Evolutionary conservation across 1,140 invertebrate species (phyloP), one percentile per base, ranked within the genome.

Genomic region (Subanguina moxae): DNA sequence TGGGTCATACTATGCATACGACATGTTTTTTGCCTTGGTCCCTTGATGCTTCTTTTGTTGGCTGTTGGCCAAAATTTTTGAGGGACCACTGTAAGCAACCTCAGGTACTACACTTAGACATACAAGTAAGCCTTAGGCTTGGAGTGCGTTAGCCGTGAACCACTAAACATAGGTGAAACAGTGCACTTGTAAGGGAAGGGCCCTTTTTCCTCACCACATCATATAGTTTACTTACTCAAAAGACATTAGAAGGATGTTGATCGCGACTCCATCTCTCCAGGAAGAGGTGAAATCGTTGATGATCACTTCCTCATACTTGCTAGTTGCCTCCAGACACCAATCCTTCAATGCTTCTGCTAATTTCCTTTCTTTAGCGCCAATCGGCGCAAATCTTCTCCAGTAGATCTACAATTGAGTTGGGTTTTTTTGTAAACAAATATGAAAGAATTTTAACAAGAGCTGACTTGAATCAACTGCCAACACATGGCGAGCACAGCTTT

Each of bases 241-340:
- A 11, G 67, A 79, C 58, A 82, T 76, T 21, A 80, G 57, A 19
- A 80, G 62, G 28, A 68, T 59, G 65, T 80, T 80, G 30, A 80
- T 74, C 21, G 80, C 78, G 32, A 73, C 73, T 11, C 78, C 78
- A 66, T 80, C 78, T n/a, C 78, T 30, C 66, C 78, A 80, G 11
- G 74, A 78, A 19, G 77, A 80, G 0, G 80, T 82, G 65, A 80
- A 80, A 62, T 80, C 78, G 61, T 67, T 74, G 57, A 80, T 72
- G 19, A 62, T 32, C 42, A 77, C 70, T 42, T 80, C 73, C n/a
- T 80, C 72, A 62, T 75, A 76, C 0, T 56, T 57, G 7, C 27
- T 48, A 21, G 76, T 76, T 25, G 78, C 75, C 52, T 82, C 75
- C 17, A 80, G 69, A 57, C 80, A 82, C 78, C 78, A 80, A 30